Evolutionary conservation across 2,888 invertebrate species (phyloP).

Genomic region (Drosophila setosimentum): DNA sequence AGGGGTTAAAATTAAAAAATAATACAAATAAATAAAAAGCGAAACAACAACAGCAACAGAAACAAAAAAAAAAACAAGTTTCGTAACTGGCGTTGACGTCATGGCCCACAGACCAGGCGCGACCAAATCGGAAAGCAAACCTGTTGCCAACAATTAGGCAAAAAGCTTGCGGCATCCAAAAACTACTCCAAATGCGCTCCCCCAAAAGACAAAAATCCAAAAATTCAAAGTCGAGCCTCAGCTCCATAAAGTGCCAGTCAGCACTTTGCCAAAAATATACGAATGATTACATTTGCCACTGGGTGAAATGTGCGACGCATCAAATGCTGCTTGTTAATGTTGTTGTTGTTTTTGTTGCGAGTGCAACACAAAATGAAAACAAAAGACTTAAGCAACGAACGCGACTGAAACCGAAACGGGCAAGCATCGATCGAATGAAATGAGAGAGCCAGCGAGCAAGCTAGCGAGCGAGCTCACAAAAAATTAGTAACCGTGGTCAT

Average conservation of each 20-base stretch:
- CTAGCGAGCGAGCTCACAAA: conserved; percentile 24
- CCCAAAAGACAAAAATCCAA: conserved; percentile 10
- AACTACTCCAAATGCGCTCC: conserved; percentile 72
- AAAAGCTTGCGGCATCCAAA: conserved; percentile 61
- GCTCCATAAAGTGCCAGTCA: conserved; percentile 37
- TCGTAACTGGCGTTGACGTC: conserved; percentile 82
- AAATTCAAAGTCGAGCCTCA: conserved; percentile 4
- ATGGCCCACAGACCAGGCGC: conserved; percentile 58
- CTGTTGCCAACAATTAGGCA: conserved; percentile 80
- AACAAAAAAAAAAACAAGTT: conserved; percentile 78
- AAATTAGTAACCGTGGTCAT: conserved; percentile 84
- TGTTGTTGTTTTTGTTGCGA: conserved; percentile 24
- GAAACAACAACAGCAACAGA: conserved; percentile 45
- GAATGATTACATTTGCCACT: conserved; percentile 73
- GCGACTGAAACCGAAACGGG: conserved; percentile 30
- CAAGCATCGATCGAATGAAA: conserved; percentile 15
- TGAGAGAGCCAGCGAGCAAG: conserved; percentile 21
- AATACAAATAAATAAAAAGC: conserved; percentile 40
- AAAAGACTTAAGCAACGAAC: conserved; percentile 79
- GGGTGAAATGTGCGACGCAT: conserved; percentile 49
- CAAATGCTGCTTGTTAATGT: conserved; percentile 7
- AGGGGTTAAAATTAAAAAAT: conserved; percentile 25
- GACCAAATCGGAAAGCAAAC: conserved; percentile 64
- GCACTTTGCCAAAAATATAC: conserved; percentile 77
- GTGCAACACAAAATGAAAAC: conserved; percentile 64